Percentiles rank a stretch among this genome's conserved stretches.
These are phyloP conservation scores for Dasyurus viverrinus DNA, from an alignment of 2,113 vertebrate species.

Conservation along the genomic window DNA sequence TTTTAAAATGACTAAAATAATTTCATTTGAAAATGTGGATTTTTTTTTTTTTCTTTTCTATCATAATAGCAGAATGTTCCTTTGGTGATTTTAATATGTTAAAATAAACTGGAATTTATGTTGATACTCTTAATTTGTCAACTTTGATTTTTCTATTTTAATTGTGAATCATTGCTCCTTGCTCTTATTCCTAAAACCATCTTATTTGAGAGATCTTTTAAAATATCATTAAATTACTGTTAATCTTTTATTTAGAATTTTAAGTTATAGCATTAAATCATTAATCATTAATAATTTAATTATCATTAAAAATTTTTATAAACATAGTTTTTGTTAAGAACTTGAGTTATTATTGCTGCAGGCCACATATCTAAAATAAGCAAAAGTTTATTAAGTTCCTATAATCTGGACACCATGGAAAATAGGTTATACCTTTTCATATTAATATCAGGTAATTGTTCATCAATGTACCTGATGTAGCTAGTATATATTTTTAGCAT, in stretches of 20 bases:
- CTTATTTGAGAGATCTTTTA: background rate
- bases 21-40: background rate
- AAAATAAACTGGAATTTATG: background rate
- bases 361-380: background rate
- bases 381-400: background rate
- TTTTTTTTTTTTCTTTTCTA: no score
- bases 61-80: background rate
- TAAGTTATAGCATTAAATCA: background rate
- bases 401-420: background rate
- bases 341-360: slow-evolving; percentile 2
- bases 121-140: background rate
- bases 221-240: background rate
- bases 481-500: background rate
- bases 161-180: background rate
- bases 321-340: background rate
- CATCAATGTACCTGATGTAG: background rate
- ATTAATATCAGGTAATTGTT: background rate
- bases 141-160: background rate
- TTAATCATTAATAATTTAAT: no score
- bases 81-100: background rate
- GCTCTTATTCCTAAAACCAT: background rate
- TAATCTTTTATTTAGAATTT: background rate
- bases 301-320: slow-evolving; percentile 23
- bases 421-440: slow-evolving; percentile 7
- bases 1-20: background rate